These are phyloP conservation scores for Pterostichus niger DNA, from an alignment of 2,888 invertebrate genomes.

Conservation along the genomic window DNA sequence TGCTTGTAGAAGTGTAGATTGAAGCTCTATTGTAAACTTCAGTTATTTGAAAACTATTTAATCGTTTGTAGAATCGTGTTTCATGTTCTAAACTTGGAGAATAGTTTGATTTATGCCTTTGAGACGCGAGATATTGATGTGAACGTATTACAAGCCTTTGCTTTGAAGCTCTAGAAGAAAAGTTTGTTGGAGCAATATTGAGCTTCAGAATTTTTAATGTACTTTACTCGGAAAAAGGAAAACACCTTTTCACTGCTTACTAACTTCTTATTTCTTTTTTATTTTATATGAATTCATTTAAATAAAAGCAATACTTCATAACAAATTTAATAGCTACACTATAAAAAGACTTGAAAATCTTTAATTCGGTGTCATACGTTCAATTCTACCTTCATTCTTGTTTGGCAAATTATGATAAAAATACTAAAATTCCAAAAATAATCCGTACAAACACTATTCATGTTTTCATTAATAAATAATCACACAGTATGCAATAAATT, in stretches of 20 bases:
- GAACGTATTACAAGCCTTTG: neutral
- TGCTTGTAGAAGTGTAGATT: slow-evolving; percentile 14
- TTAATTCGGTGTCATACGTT: too few species aligned
- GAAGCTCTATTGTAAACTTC: slow-evolving; percentile 15
- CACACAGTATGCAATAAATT: too few species aligned
- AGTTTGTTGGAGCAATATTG: slow-evolving; percentile 1
- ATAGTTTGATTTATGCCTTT: slow-evolving; percentile 26
- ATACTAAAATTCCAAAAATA: too few species aligned
- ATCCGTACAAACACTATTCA: too few species aligned
- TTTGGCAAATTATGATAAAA: too few species aligned
- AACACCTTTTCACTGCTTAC: neutral
- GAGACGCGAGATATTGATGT: slow-evolving; percentile 8
- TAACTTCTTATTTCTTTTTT: too few species aligned
- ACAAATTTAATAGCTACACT: too few species aligned
- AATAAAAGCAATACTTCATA: too few species aligned
- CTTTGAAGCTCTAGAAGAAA: slow-evolving; percentile 14
- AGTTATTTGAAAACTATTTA: slow-evolving; percentile 46
- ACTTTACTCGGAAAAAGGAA: neutral
- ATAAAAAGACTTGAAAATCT: too few species aligned
- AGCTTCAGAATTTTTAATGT: slow-evolving; percentile 15
- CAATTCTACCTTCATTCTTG: too few species aligned
- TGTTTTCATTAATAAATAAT: too few species aligned
- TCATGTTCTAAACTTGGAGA: neutral
- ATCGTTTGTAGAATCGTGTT: slow-evolving; percentile 16
- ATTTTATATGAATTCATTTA: too few species aligned